Percentiles rank a stretch among this genome's conserved stretches.
Evolutionary conservation across 2,888 invertebrate genomes (phyloP).

Genomic region (Phengaris arion): DNA sequence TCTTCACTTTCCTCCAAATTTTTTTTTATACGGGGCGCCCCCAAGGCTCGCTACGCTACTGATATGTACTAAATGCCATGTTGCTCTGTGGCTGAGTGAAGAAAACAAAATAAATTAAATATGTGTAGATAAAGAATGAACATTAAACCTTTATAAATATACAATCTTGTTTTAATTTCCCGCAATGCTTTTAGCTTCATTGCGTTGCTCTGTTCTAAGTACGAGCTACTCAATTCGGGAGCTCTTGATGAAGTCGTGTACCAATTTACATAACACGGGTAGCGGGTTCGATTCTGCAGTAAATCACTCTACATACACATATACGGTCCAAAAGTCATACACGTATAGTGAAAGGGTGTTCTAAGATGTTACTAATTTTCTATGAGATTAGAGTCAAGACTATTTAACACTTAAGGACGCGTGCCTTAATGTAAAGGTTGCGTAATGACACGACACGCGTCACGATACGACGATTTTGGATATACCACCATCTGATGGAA

Average conservation of each 20-base stretch:
- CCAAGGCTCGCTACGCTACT: too few relatives aligned
- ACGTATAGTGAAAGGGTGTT: background rate
- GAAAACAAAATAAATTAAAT: background rate
- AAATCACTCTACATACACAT: background rate
- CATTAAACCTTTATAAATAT: background rate
- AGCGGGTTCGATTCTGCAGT: conserved; percentile 1
- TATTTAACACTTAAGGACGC: too few relatives aligned
- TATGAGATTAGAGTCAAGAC: background rate
- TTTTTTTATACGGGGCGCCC: too few relatives aligned
- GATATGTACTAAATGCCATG: background rate
- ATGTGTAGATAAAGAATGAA: background rate
- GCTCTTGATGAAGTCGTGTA: background rate
- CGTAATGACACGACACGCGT: too few relatives aligned
- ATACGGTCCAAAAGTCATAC: conserved; percentile 1
- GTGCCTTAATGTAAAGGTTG: too few relatives aligned
- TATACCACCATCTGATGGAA: too few relatives aligned
- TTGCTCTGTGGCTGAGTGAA: background rate
- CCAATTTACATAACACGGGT: conserved; percentile 27
- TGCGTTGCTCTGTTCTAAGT: too few relatives aligned
- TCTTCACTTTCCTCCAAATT: too few relatives aligned
- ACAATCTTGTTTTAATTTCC: background rate
- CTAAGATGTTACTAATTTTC: background rate
- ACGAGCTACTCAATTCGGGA: background rate
- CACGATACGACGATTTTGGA: too few relatives aligned
- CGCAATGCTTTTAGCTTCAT: too few relatives aligned